Conservation (phyloP, 2,888 invertebrate genomes). For the Beris chalybata region DNA sequence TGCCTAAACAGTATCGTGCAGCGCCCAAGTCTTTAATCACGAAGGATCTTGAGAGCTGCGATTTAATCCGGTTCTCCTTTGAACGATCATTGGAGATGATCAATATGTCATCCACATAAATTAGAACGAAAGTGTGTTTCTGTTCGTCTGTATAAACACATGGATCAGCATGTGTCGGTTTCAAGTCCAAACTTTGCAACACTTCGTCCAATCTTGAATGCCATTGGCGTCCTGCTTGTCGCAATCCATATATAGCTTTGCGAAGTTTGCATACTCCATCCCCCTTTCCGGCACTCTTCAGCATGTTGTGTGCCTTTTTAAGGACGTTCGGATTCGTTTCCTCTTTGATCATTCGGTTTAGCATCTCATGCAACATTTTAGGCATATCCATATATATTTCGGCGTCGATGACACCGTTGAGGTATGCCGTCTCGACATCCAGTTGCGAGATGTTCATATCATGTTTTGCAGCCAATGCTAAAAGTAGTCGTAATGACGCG, state of each 20-base stretch:
- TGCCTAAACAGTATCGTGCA: neutral
- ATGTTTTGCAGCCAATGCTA: conserved; percentile 39
- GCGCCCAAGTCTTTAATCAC: conserved; percentile 2
- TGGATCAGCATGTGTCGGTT: conserved; percentile 38
- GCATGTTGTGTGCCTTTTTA: no score
- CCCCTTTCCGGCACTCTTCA: no score
- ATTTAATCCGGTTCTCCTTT: neutral
- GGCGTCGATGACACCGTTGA: conserved; percentile 39
- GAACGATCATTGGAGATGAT: neutral
- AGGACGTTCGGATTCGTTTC: conserved; percentile 5
- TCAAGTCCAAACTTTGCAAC: no score
- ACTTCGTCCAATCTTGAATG: no score
- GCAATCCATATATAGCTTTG: no score
- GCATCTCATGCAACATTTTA: conserved; percentile 30
- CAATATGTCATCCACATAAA: conserved; percentile 1
- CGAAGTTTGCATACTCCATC: no score
- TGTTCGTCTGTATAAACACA: conserved; percentile 36
- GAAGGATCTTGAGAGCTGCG: neutral
- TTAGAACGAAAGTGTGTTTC: neutral
- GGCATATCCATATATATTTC: conserved; percentile 41
- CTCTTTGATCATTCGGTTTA: conserved; percentile 27
- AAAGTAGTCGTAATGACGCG: conserved; percentile 38
- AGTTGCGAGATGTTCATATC: conserved; percentile 39
- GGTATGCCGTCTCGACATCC: conserved; percentile 41
- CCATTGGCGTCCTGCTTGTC: no score